Evolutionary conservation across 2,113 vertebrate species (phyloP).

Genomic region (Herpailurus yagouaroundi): DNA sequence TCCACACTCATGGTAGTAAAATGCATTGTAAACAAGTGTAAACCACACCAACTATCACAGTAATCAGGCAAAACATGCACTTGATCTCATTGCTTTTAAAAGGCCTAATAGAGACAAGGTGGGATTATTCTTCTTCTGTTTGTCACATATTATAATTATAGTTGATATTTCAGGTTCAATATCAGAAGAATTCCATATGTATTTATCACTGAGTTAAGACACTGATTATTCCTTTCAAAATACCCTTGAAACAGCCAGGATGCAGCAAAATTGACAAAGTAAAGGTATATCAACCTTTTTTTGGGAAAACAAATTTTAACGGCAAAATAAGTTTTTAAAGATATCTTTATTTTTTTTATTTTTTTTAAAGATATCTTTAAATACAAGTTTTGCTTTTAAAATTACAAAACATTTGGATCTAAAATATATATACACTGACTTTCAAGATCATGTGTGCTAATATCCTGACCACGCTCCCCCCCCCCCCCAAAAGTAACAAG

Average conservation of each 20-base stretch:
- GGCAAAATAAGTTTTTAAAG: neutral
- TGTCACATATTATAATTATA: neutral
- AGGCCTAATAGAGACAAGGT: neutral
- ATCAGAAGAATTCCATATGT: neutral
- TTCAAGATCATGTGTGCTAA: neutral
- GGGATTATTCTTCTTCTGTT: neutral
- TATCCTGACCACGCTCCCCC: neutral
- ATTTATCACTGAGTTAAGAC: neutral
- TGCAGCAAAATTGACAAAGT: neutral
- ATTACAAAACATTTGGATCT: neutral
- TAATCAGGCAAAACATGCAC: neutral
- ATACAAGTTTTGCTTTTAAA: neutral
- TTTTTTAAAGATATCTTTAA: neutral
- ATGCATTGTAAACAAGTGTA: conserved; percentile 12
- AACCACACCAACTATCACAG: neutral
- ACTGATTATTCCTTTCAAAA: conserved; percentile 15
- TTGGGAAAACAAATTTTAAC: neutral
- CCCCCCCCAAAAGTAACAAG: neutral
- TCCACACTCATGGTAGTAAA: neutral
- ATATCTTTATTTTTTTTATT: neutral
- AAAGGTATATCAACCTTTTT: neutral
- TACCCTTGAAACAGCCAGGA: neutral
- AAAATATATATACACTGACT: neutral
- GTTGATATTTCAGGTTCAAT: neutral
- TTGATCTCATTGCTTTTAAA: neutral